Evolutionary conservation across 2,113 vertebrate species (phyloP).

Genomic region (Helogale parvula): DNA sequence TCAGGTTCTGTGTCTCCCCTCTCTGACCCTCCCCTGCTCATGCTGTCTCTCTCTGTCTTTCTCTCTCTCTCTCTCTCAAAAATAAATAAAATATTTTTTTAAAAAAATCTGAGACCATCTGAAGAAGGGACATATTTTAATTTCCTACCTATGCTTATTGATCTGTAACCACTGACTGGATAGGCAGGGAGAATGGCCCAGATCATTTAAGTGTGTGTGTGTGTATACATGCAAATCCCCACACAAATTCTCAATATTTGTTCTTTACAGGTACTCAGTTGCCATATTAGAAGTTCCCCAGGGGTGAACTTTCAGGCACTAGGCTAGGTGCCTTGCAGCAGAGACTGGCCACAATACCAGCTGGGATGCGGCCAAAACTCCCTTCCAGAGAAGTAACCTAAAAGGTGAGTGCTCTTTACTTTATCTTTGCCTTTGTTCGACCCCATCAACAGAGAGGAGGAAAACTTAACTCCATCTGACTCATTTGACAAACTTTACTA

Average conservation of each 20-base stretch:
- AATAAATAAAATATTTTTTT: too few species aligned
- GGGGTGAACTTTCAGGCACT: not conserved
- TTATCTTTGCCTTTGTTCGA: not conserved
- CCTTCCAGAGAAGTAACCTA: not conserved
- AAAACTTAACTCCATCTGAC: not conserved
- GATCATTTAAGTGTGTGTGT: not conserved
- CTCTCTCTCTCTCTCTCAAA: too few species aligned
- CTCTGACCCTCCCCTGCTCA: too few species aligned
- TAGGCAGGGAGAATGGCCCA: not conserved
- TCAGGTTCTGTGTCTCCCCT: too few species aligned
- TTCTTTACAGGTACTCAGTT: not conserved
- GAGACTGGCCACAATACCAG: not conserved
- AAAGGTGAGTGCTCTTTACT: not conserved
- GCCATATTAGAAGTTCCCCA: not conserved
- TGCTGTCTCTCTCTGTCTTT: too few species aligned
- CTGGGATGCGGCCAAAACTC: not conserved
- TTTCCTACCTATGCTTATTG: not conserved
- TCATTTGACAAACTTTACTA: not conserved
- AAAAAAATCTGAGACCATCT: not conserved
- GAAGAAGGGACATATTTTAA: not conserved
- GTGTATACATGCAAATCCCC: not conserved
- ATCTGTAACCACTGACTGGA: not conserved
- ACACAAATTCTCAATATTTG: not conserved
- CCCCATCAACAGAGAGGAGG: not conserved
- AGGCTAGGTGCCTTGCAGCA: not conserved